Evolutionary conservation across 2,113 vertebrate species (phyloP), one percentile per base, ranked within the genome.

Genomic region (Dasyurus viverrinus): DNA sequence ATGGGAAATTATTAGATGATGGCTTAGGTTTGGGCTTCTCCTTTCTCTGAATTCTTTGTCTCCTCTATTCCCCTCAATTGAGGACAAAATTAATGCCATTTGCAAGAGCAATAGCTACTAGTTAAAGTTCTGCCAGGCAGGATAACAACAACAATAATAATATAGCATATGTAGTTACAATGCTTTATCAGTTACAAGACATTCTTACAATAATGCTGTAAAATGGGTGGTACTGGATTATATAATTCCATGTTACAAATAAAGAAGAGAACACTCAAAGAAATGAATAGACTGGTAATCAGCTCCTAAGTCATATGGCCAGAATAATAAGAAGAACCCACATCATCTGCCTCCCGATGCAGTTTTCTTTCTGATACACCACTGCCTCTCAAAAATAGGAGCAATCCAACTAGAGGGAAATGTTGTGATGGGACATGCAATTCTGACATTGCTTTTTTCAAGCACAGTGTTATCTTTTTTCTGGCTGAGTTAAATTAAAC

Each of bases 391-490:
- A 42, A 84, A 47, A 42, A 84, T 42, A 84, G 68, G 68, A 84
- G 68, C 68, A 84, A 84, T 42, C 68, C 68, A 42, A 42, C 68
- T 84, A 42, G 68, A 84, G 68, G 68, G 68, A 84, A 84, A 84
- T 84, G 68, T 84, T 84, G 68, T 84, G 68, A 84, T 84, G 68
- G 68, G 68, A 42, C 68, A 42, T 84, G 68, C 19, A 84, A 84
- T 84, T 84, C n/a, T 84, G 68, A 84, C 68, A 84, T 84, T 84
- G 68, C 68, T 84, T 84, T 84, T 84, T 84, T 84, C 68, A 84
- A 84, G 68, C n/a, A 42, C 68, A 42, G 68, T 84, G 68, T 84
- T 84, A 84, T 84, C 68, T 84, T 57, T 84, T 84, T 42, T 42
- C 68, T 42, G 68, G 68, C 68, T 84, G 68, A 84, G n/a, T 84